Evolutionary conservation across 37 sponge, comb jelly and placozoan genomes (phyloP), one percentile per base, ranked within the genome.

Genomic region (Haliclona indistincta): DNA sequence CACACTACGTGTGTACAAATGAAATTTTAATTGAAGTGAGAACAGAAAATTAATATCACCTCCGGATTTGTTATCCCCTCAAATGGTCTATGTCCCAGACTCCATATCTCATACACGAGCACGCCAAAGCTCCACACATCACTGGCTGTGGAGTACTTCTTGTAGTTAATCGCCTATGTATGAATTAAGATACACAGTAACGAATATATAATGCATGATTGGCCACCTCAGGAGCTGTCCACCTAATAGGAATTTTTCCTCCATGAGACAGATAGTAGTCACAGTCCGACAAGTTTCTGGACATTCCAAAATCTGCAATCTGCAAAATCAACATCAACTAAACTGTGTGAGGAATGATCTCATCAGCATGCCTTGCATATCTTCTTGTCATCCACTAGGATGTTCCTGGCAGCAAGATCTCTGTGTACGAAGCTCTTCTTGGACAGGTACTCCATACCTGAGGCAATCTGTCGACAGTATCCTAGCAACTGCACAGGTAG

Each of bases 221-320:
- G n/a, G n/a, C 8, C 58, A 75, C 76, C 55, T 80, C 78, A 37
- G 77, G 71, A 20, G 84, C 70, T 11, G 77, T 84, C 84, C 84
- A 84, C 38, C 69, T 75, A 7, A 84, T 56, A 1, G 84, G 84
- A 20, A 84, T 70, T 54, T 84, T 51, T 47, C 84, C 84, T 40
- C 84, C 84, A 54, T 68, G 75, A 4, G 77, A 54, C 47, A 70
- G 55, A 64, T 84, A 84, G 8, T 74, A 76, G 70, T 84, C 64
- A 37, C 74, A 67, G 38, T 84, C 77, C 63, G 64, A 63, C 4
- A 84, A 42, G 28, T 76, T 71, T 13, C 84, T 67, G 0, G 84
- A 84, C 77, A 84, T 52, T 0, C 84, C 84, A 84, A 84, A 84
- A 34, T 84, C 84, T 4, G 77, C 84, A 70, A 84, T 84, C 84